Base-by-base conservation (phyloP, 2,113 vertebrate genomes). In the Mirounga angustirostris region DNA sequence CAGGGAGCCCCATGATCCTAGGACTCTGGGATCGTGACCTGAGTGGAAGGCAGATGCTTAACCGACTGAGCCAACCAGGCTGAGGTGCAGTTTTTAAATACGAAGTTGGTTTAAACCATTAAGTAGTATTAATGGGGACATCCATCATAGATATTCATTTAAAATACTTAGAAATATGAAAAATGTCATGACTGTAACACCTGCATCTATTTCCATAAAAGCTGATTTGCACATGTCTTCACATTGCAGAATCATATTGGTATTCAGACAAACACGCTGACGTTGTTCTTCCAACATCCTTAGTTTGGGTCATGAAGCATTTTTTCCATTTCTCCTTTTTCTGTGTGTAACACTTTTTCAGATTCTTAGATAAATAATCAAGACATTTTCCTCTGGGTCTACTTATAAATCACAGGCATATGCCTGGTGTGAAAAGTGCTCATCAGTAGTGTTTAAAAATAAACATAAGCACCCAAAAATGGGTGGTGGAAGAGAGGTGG, bases 261-360 rank as follows among this genome's bases (percentile, higher is more conserved):
- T 36, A 36, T 18, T 52, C 33, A 88, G 78, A 28, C 30, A 80
- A 92, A 71, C 50, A 94, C 1, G 8, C 46, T 84, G 78, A 65
- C 52, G 2, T 90, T 61, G 71, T 59, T 95, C n/a, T 95, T 91
- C 7, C 54, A 84, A 33, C 18, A 59, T 43, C 19, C 65, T 21
- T 92, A 67, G 22, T 80, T 95, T 92, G 79, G 50, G 7, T 89
- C 71, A 22, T n/a, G 58, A 92, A 95, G 11, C 24, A 22, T 89
- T 95, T 94, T 80, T 63, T 9, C 92, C 54, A 28, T 71, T 94
- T 84, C 69, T 73, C 28, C 14, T 95, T 95, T 97, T 88, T 79
- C 9, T 89, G 5, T 91, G 54, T 94, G 46, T 73, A 91, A 76
- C 73, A 65, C 30, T 95, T 95, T 83, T 30, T 87, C 12, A 81